Conservation (phyloP, 2,113 vertebrate species). For the Tringa solitaria region DNA sequence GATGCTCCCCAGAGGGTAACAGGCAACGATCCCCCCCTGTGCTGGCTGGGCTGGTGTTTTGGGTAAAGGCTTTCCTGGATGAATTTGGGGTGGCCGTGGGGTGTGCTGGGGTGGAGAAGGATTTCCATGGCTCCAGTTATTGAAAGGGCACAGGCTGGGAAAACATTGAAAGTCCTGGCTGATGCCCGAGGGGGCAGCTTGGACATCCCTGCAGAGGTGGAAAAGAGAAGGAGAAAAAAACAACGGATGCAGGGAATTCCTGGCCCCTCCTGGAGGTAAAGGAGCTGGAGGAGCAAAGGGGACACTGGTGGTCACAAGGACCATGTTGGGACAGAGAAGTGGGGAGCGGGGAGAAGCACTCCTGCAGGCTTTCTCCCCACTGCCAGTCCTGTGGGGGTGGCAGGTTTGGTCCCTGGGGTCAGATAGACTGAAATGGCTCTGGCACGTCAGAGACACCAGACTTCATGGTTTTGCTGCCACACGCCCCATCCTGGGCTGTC, state of each 20-base stretch:
- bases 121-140: neutral
- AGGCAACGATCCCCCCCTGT: neutral
- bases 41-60: neutral
- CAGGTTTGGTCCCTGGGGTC: neutral
- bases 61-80: neutral
- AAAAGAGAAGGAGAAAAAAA: neutral
- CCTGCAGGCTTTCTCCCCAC: neutral
- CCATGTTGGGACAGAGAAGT: neutral
- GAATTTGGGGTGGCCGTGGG: neutral
- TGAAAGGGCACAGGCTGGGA: neutral
- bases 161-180: neutral
- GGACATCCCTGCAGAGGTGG: neutral
- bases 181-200: neutral
- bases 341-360: rapidly evolving
- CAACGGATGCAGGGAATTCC: neutral
- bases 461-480: neutral
- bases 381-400: neutral
- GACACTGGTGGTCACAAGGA: neutral
- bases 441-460: neutral
- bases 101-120: neutral
- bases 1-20: neutral
- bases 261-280: neutral
- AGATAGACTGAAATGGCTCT: neutral
- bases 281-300: neutral
- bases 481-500: rapidly evolving